Base-by-base conservation (phyloP, 2,797 vertebrate genomes). In the Lacerta viridis region DNA sequence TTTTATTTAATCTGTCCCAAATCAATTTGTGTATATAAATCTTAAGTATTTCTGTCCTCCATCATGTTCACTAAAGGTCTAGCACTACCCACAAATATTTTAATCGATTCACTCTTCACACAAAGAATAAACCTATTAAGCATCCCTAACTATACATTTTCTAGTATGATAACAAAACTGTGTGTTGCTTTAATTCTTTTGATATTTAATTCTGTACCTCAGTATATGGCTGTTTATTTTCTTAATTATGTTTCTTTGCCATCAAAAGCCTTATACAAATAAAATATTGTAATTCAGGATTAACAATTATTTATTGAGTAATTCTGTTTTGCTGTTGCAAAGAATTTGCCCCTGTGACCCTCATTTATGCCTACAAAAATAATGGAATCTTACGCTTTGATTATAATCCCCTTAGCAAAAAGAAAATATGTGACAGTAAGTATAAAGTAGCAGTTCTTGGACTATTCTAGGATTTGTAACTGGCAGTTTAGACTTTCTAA, bases 251-350 rank as follows among this genome's bases (percentile, higher is more conserved):
- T 29, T 91, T 2, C 85, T 55, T 0, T 84, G 77, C 66, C 8
- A 3, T 87, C 87, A 90, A 88, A 91, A 83, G 29, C 20, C 0
- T 29, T 61, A 55, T 76, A 88, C 91, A 93, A 87, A 93, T 92
- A 83, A 27, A 0, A 46, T 23, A 0, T 83, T 91, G 83, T 76
- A 92, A 87, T 91, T 80, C 59, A 85, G 86, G 85, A 71, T 87
- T 13, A n/a, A 85, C 0, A 69, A 69, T 43, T 89, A 77, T 90
- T 91, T 90, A 88, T 88, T 81, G 0, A 89, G 88, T 88, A 61
- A n/a, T 89, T 86, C 83, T 36, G 18, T 87, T 88, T 86, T 93
- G 93, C 82, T 91, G 92, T 94, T 95, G 91, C 79, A 92, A 93
- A 95, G 91, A 69, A 87, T 92, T 91, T 55, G 76, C 68, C 80